Conservation (phyloP, 2,113 vertebrate species). For the Psittacula cyanocephala region DNA sequence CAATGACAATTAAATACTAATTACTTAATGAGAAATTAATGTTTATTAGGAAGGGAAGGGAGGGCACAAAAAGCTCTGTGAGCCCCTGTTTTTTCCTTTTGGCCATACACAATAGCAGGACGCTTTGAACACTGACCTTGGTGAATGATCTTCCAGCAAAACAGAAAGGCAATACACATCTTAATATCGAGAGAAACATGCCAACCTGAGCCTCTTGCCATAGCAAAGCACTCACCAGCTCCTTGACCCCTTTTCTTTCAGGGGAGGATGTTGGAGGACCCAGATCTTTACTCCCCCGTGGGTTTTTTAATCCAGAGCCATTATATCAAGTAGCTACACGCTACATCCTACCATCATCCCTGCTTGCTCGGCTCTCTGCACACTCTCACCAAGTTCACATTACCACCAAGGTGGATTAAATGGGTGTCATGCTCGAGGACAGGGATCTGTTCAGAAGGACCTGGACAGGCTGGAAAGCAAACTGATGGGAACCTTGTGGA, state of each 20-base stretch:
- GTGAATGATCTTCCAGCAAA: not conserved
- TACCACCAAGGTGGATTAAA: not conserved
- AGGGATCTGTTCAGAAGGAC: not conserved
- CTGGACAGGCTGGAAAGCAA: not conserved
- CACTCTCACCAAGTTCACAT: not conserved
- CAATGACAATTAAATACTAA: not conserved
- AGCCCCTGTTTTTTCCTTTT: not conserved
- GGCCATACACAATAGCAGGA: not conserved
- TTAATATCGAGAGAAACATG: not conserved
- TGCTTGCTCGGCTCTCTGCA: not conserved
- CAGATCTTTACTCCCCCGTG: not conserved
- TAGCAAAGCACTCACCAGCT: not conserved
- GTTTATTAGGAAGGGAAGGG: not conserved
- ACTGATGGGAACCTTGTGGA: not conserved
- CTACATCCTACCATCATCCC: not conserved
- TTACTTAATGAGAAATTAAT: not conserved
- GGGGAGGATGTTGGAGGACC: not conserved
- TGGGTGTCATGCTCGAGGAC: fast-evolving
- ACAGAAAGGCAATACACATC: not conserved
- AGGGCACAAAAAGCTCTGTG: not conserved
- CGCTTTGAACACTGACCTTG: not conserved
- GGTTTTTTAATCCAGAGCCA: not conserved
- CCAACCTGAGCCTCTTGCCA: not conserved
- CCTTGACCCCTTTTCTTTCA: not conserved
- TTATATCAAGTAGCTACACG: not conserved